Evolutionary conservation across 2,888 invertebrate species (phyloP), one percentile per base, ranked within the genome.

Genomic region (Noctua janthina): DNA sequence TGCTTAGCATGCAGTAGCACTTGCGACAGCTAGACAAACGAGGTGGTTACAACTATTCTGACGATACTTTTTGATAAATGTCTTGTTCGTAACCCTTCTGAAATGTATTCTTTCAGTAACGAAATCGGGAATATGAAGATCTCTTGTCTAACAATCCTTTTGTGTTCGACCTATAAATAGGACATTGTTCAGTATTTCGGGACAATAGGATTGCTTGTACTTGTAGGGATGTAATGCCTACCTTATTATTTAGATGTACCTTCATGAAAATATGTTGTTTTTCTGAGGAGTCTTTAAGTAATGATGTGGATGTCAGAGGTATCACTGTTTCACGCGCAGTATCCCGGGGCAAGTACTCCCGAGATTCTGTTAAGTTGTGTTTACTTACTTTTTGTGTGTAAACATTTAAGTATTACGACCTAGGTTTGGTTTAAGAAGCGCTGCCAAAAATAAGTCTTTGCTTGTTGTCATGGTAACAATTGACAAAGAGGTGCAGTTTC

Each of bases 111-210:
- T 0, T 54, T 5, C 23, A 20, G n/a, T 71, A 54, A n/a, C 69
- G 17, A n/a, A 74, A 64, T 78, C 54, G 51, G 59, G 76, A 81
- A 81, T 70, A 84, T 86, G 59, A 86, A 84, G 85, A 81, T 13
- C 71, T 84, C 87, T 86, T 75, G 76, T 84, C 78, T 79, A 76
- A 76, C 74, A 86, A 81, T 81, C 78, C 86, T 78, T 86, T 86
- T 86, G 86, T 86, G 54, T 76, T 68, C 75, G 59, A 70, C 64
- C 71, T 84, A 86, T 86, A 81, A 84, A 86, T 86, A 86, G 81
- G 43, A 69, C 81, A 79, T 84, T 86, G 81, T 86, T 86, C 78
- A 76, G 82, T 85, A 85, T 85, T 78, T 76, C 46, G 70, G 88
- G 73, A 81, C 88, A 86, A 86, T 85, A 88, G 82, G 54, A 76